A percentile compares a stretch with the other conserved stretches of the same genome.
Evolutionary conservation across 2,797 vertebrate genomes (phyloP).

Genomic region (Anomalospiza imberbis): DNA sequence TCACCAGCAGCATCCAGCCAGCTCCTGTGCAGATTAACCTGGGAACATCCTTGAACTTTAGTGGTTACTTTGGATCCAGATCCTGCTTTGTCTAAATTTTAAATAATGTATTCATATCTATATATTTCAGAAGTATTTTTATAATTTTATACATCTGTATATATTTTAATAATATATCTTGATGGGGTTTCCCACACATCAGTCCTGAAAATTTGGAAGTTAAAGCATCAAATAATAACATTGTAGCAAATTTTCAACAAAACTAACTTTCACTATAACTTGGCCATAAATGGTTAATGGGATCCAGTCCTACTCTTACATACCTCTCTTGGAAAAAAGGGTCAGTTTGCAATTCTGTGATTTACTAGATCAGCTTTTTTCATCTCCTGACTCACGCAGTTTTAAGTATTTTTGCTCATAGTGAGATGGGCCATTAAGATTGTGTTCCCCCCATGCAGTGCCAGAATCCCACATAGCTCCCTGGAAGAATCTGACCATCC

Average conservation of each 20-base stretch:
- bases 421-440: background rate
- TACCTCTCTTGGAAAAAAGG: background rate
- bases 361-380: background rate
- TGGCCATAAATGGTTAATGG: background rate
- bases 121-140: background rate
- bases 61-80: background rate
- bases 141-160: too few relatives aligned
- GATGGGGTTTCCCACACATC: background rate
- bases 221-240: background rate
- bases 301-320: background rate
- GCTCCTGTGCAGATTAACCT: background rate
- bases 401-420: background rate
- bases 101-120: background rate
- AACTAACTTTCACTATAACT: background rate
- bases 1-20: background rate
- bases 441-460: background rate
- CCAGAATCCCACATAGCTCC: background rate
- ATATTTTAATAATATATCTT: background rate
- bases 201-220: background rate
- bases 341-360: background rate
- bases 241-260: background rate
- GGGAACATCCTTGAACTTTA: background rate
- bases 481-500: background rate
- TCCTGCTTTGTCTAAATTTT: background rate
- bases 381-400: background rate